Evolutionary conservation across 2,797 vertebrate species (phyloP), one percentile per base, ranked within the genome.

Genomic region (Emys orbicularis): DNA sequence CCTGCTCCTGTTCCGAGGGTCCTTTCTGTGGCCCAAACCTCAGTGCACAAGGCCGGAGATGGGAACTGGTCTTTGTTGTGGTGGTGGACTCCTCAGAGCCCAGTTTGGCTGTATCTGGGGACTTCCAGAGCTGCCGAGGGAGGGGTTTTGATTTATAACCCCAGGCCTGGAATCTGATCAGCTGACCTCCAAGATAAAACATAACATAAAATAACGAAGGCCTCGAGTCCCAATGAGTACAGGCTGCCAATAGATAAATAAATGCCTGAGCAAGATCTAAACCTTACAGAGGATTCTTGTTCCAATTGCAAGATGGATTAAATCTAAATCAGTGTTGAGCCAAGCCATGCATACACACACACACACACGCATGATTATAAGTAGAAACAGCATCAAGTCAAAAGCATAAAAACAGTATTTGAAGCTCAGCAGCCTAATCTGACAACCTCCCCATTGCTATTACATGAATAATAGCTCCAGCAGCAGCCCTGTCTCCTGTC

Each of bases 271-370:
- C 16, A 13, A 44, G 56, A 4, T 56, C 53, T 31, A 31, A 61
- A 90, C 77, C n/a, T 41, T 47, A 53, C n/a, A 1, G 2, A 2
- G 79, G n/a, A 8, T 57, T 54, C 41, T 83, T 59, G 50, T 47
- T 59, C 59, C 1, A 0, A 52, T 34, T 12, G 79, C 18, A 10
- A 47, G n/a, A 44, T 0, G 10, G 50, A 16, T 0, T 0, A 44
- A 1, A 44, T 31, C 0, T 4, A 23, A 10, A 12, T n/a, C 79
- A 57, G 54, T 1, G 2, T 13, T 2, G 6, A 1, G 4, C 31
- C 3, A 44, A 57, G 83, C 23, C 54, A 1, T 6, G 1, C 6
- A 2, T 23, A 8, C 23, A 41, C 5, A 31, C 15, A 3, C 11
- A 8, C 54, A 34, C 12, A 34, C 15, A 6, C 11, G 1, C 8